A percentile compares a stretch with the other conserved stretches of the same genome.
phyloP scores from a whole-genome alignment of 2,797 vertebrate genomes.

The Leucoraja ocellata region DNA sequence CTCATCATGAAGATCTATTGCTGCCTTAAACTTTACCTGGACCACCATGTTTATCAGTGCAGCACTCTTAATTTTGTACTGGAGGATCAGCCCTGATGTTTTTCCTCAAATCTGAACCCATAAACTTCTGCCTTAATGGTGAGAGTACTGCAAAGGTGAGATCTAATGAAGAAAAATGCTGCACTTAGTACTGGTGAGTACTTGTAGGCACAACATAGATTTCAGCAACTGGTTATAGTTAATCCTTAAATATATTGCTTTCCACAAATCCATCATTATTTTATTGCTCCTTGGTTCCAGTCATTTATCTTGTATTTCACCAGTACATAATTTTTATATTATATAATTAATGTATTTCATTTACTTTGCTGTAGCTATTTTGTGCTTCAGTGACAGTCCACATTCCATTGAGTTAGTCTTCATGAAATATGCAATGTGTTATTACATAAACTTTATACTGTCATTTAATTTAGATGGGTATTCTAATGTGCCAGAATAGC shows the following conservation, averaged over 20 bases:
- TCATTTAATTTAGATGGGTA: no score
- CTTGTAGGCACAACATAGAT: background rate
- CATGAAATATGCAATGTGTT: no score
- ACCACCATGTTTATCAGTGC: no score
- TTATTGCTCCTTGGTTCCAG: background rate
- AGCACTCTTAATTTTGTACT: no score
- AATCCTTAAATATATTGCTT: background rate
- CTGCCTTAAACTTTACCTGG: no score
- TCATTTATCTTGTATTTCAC: background rate
- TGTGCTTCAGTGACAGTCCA: background rate
- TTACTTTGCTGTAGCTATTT: background rate
- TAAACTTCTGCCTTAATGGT: no score
- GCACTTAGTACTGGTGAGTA: background rate
- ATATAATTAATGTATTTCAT: background rate
- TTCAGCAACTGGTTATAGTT: background rate
- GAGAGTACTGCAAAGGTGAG: background rate
- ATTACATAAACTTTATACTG: no score
- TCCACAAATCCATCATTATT: background rate
- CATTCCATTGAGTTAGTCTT: background rate
- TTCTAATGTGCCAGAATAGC: no score
- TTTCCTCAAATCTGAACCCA: no score
- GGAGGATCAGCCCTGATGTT: no score
- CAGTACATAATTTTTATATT: background rate
- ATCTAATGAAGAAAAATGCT: background rate
- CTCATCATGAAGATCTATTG: no score